A percentile compares a stretch with the other conserved stretches of the same genome.
These are phyloP conservation scores for Apodemia zela DNA, from an alignment of 2,888 invertebrate species.

Conservation along the genomic window DNA sequence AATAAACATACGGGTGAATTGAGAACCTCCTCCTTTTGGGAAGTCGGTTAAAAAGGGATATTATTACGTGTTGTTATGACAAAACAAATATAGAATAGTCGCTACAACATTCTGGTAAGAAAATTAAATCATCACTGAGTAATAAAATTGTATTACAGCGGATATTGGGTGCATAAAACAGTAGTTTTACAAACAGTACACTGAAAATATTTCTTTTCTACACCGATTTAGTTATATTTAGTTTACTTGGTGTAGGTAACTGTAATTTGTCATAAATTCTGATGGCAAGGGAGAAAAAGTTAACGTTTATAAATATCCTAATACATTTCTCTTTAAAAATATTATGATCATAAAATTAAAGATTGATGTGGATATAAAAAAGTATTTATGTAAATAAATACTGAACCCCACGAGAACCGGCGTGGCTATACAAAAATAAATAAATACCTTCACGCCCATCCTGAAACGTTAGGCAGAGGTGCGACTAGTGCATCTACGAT, in stretches of 20 bases:
- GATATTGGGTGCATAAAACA: conserved; percentile 42
- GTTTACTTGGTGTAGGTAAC: conserved; percentile 25
- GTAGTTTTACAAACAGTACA: conserved; percentile 36
- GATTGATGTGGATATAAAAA: no score
- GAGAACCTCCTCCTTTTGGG: no score
- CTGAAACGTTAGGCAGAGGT: no score
- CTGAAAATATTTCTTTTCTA: conserved; percentile 33
- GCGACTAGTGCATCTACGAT: no score
- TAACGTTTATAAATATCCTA: not conserved
- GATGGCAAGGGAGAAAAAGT: conserved; percentile 18
- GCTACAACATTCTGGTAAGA: not conserved
- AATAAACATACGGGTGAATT: no score
- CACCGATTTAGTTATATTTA: conserved; percentile 24
- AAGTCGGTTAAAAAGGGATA: not conserved
- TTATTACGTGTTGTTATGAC: not conserved
- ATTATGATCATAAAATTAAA: no score
- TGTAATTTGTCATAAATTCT: conserved; percentile 25
- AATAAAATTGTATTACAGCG: conserved; percentile 37
- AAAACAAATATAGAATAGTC: not conserved
- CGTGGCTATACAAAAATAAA: no score
- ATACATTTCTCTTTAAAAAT: no score
- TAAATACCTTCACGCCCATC: no score
- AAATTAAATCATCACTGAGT: conserved; percentile 22
- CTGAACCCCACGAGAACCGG: no score
- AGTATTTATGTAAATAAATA: no score